phyloP scores from a whole-genome alignment of 2,888 invertebrate genomes.

The Auanema freiburgensis region DNA sequence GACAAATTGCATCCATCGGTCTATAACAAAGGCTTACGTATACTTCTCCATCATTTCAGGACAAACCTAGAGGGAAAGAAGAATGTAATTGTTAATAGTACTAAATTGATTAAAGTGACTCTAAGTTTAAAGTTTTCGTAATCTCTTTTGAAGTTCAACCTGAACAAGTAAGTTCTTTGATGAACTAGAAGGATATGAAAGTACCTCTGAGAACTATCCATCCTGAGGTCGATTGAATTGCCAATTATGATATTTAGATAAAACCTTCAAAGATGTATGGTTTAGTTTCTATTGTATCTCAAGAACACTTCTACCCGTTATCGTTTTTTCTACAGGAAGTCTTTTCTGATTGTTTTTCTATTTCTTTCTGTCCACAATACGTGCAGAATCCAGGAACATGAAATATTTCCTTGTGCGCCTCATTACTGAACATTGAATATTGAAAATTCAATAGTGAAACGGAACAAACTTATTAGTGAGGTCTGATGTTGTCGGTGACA shows the following conservation, averaged over 20 bases:
- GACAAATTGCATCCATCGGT: slow-evolving; percentile 68
- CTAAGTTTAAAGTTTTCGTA: slow-evolving; percentile 97
- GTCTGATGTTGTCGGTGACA: no score
- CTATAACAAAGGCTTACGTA: slow-evolving; percentile 54
- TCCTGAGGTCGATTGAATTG: slow-evolving; percentile 88
- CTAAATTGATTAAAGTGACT: slow-evolving; percentile 72
- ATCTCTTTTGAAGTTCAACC: slow-evolving; percentile 78
- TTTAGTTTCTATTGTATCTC: no score
- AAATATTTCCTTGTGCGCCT: no score
- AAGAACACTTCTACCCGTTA: no score
- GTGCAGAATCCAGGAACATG: no score
- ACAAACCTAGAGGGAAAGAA: slow-evolving; percentile 28
- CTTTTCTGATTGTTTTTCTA: no score
- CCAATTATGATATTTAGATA: slow-evolving; percentile 93
- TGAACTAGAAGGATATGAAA: no score
- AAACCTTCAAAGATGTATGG: slow-evolving; percentile 40
- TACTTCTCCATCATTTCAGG: background rate
- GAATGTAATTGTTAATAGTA: slow-evolving; percentile 15
- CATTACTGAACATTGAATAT: no score
- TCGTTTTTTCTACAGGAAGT: no score
- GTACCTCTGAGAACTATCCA: slow-evolving; percentile 80
- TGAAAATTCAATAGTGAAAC: no score
- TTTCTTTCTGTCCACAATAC: no score
- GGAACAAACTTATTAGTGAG: no score
- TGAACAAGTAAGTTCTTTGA: slow-evolving; percentile 5